Evolutionary conservation across 2,113 vertebrate genomes (phyloP), one percentile per base, ranked within the genome.

Genomic region (Syngnathus floridae): DNA sequence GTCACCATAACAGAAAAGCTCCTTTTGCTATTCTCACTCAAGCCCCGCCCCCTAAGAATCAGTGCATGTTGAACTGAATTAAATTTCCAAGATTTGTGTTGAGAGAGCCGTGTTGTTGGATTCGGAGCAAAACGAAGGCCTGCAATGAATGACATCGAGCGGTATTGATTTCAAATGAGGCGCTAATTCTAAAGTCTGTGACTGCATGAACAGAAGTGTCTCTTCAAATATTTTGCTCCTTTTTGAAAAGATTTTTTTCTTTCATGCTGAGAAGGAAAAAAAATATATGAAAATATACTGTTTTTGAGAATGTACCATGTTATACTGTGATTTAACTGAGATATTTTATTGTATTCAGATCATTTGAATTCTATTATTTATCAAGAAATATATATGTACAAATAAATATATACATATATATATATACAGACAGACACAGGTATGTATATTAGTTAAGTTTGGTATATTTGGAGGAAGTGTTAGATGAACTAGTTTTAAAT

Each of bases 241-340:
- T 90, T 89, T 82, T 45, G 26, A 31, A 31, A 31, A 31, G 26
- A 74, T 81, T 57, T 66, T 86, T 86, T 83, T 62, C 73, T 81
- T 84, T 81, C 68, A 88, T 83, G 84, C 88, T 79, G 82, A 89
- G 72, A 85, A 12, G 7, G 46, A 7, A 87, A 80, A 90, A 86
- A 21, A 86, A 87, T 87, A 88, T 91, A 87, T 90, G 85, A 84
- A 88, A 90, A 90, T 90, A 90, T 90, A 88, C 82, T 88, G 89
- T 90, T 91, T 91, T 89, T 88, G 88, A 91, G 88, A 91, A 91
- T 92, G 91, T 91, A 92, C 89, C 88, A 91, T 92, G 87, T 90
- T 90, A 91, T 90, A 90, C 90, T 91, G 91, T 92, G 88, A 92
- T 90, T 90, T 90, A 88, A 86, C 83, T 88, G 87, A 89, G 85